phyloP scores from a whole-genome alignment of 2,797 vertebrate species.

The Eutrigla gurnardus region DNA sequence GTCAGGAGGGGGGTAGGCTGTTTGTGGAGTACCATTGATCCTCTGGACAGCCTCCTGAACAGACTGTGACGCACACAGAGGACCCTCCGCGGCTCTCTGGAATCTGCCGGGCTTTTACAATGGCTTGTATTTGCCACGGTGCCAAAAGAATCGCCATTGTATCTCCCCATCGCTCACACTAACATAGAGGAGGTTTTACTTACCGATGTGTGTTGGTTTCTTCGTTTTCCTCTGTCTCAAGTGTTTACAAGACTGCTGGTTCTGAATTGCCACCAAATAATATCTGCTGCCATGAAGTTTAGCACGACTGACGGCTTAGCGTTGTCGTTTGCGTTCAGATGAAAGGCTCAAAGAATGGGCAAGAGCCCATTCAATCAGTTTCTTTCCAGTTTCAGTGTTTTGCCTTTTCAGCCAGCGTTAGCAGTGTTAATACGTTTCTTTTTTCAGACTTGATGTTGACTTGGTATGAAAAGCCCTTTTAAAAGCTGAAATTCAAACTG shows the following conservation, averaged over 20 bases:
- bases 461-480: conserved; percentile 47
- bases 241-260: conserved; percentile 56
- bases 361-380: conserved; percentile 64
- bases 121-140: conserved; percentile 96
- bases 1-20: conserved; percentile 43
- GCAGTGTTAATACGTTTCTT: conserved; percentile 23
- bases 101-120: conserved; percentile 95
- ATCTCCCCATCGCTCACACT: conserved; percentile 43
- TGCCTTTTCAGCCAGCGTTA: conserved; percentile 28
- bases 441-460: conserved; percentile 50
- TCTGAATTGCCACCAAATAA: conserved; percentile 38
- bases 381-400: conserved; percentile 32
- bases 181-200: conserved; percentile 58
- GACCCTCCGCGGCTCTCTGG: conserved; percentile 84
- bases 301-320: conserved; percentile 36
- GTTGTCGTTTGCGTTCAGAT: conserved; percentile 48
- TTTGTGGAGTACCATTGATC: conserved; percentile 57
- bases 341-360: conserved; percentile 59
- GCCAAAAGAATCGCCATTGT: conserved; percentile 65
- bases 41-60: conserved; percentile 54
- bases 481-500: conserved; percentile 33
- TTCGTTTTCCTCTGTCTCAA: conserved; percentile 38
- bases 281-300: conserved; percentile 28
- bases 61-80: conserved; percentile 68
- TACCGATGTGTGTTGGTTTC: conserved; percentile 39